Conservation (phyloP, 1,140 invertebrate genomes). For the Laupala kohalensis region DNA sequence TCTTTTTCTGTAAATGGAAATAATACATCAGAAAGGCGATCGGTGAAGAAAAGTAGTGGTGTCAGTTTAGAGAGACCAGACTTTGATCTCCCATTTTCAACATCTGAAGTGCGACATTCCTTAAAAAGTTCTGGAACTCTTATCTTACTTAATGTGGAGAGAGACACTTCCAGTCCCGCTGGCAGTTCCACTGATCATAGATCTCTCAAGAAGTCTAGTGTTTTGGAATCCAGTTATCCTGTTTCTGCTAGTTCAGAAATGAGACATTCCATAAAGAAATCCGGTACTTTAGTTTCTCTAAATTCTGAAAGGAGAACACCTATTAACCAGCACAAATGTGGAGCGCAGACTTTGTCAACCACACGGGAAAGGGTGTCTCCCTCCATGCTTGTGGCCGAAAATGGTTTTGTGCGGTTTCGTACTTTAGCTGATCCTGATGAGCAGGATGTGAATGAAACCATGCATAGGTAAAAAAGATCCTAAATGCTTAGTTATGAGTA, state of each 20-base stretch:
- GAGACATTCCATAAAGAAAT: conserved; percentile 34
- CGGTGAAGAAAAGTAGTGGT: conserved; percentile 30
- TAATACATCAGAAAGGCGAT: not conserved
- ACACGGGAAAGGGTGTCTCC: conserved; percentile 23
- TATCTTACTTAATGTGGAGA: conserved; percentile 17
- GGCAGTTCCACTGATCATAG: conserved; percentile 3
- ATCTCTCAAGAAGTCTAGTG: conserved; percentile 7
- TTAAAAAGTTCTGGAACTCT: conserved; percentile 19
- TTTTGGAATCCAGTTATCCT: conserved; percentile 4
- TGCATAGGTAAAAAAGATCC: not conserved
- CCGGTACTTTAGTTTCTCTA: conserved; percentile 31
- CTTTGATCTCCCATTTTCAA: conserved; percentile 11
- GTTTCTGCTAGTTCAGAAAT: not conserved
- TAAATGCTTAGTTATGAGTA: not conserved
- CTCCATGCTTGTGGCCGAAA: conserved; percentile 70
- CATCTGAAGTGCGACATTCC: conserved; percentile 8
- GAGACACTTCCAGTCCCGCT: conserved; percentile 1
- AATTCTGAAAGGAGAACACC: conserved; percentile 29
- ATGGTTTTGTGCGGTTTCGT: conserved; percentile 69
- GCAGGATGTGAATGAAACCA: not conserved
- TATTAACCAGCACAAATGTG: conserved; percentile 31
- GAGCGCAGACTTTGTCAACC: conserved; percentile 25
- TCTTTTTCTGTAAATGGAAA: not conserved
- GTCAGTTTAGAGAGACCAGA: conserved; percentile 22
- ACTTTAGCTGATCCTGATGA: conserved; percentile 37